Evolutionary conservation across 2,888 invertebrate genomes (phyloP).

Genomic region (Junonia oenone): DNA sequence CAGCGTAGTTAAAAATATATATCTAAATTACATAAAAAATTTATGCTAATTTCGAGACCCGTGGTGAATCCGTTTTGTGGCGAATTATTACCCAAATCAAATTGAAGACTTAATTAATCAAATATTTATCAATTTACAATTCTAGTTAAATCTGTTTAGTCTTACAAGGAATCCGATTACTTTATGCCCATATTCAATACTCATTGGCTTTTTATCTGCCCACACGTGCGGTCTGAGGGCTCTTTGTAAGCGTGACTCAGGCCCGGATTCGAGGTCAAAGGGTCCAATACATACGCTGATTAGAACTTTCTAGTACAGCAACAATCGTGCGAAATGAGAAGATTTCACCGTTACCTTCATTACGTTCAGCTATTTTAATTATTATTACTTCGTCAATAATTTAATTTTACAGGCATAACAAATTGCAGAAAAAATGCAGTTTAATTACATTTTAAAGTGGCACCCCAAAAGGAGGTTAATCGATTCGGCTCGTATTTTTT

Average conservation of each 20-base stretch:
- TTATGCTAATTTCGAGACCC: too few species aligned
- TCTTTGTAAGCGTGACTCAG: slow-evolving; percentile 45
- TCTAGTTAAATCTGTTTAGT: slow-evolving; percentile 2
- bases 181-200: background rate
- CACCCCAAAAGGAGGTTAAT: background rate
- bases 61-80: too few species aligned
- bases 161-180: slow-evolving; percentile 2
- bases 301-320: slow-evolving; percentile 19
- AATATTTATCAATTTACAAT: background rate
- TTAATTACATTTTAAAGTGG: background rate
- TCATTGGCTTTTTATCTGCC: slow-evolving; percentile 2
- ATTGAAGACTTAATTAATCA: too few species aligned
- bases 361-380: background rate
- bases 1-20: too few species aligned
- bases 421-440: background rate
- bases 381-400: background rate
- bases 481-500: background rate
- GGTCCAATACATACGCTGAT: slow-evolving; percentile 37
- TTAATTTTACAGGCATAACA: background rate
- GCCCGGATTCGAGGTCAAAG: slow-evolving; percentile 51
- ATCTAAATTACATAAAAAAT: too few species aligned
- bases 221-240: slow-evolving; percentile 19
- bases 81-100: too few species aligned
- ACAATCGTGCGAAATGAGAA: slow-evolving; percentile 13
- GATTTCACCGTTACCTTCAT: slow-evolving; percentile 1